phyloP scores from a whole-genome alignment of 2,888 invertebrate genomes.

The Conus canariensis region DNA sequence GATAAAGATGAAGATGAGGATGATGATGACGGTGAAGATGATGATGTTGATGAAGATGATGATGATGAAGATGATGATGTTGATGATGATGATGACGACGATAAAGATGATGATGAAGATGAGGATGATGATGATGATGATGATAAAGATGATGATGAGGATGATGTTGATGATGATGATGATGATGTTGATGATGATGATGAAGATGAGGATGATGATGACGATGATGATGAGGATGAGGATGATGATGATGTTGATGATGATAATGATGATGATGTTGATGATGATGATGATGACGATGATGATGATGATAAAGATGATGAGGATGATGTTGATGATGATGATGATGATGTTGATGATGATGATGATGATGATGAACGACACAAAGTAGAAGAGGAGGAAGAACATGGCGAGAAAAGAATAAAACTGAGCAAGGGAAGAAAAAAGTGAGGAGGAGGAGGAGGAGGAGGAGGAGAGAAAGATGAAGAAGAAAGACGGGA shows the following conservation, averaged over 20 bases:
- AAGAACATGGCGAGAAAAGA: background rate
- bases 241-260: background rate
- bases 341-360: slow-evolving; percentile 36
- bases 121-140: background rate
- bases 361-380: slow-evolving; percentile 8
- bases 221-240: slow-evolving; percentile 6
- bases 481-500: background rate
- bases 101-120: background rate
- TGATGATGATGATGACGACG: slow-evolving; percentile 17
- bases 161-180: slow-evolving; percentile 27
- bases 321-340: slow-evolving; percentile 26
- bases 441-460: background rate
- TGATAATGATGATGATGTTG: too few relatives aligned
- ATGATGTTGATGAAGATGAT: slow-evolving; percentile 31
- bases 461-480: background rate
- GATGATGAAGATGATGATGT: slow-evolving; percentile 32
- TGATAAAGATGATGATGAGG: background rate
- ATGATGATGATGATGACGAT: background rate
- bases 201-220: slow-evolving; percentile 37
- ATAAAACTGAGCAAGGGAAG: slow-evolving; percentile 12
- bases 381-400: too few relatives aligned
- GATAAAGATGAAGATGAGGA: too few relatives aligned
- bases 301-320: slow-evolving; percentile 12
- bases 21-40: slow-evolving; percentile 12
- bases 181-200: slow-evolving; percentile 34